phyloP scores from a whole-genome alignment of 92 coral and sea anemone genomes.

The Actinernus sp. region DNA sequence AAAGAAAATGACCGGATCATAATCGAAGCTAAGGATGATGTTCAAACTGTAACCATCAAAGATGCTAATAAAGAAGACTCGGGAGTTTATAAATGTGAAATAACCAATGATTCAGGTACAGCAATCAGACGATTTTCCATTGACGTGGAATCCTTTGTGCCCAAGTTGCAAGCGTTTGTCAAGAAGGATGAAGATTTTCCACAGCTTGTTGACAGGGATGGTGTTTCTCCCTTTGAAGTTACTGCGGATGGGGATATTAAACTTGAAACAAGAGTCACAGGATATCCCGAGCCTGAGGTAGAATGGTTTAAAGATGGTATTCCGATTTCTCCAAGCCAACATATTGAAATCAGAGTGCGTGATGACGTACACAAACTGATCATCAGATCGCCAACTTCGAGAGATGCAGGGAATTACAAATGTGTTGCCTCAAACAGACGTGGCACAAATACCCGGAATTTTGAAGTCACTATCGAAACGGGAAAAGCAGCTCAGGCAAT shows the following conservation, averaged over 20 bases:
- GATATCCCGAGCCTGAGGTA: conserved; percentile 89
- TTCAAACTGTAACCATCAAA: conserved; percentile 76
- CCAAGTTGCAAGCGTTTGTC: conserved; percentile 48
- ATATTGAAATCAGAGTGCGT: conserved; percentile 14
- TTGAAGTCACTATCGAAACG: conserved; percentile 78
- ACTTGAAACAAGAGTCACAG: conserved; percentile 69
- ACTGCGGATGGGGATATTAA: conserved; percentile 74
- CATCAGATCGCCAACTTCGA: conserved; percentile 73
- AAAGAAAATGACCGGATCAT: conserved; percentile 54
- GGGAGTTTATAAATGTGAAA: conserved; percentile 88
- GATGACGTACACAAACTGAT: conserved; percentile 77
- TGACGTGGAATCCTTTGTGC: conserved; percentile 57
- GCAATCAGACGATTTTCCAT: conserved; percentile 74
- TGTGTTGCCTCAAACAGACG: conserved; percentile 86
- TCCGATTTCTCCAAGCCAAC: conserved; percentile 42
- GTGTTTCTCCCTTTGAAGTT: conserved; percentile 66
- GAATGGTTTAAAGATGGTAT: conserved; percentile 92
- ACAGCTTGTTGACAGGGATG: conserved; percentile 64
- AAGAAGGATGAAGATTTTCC: conserved; percentile 57
- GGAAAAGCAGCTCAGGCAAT: conserved; percentile 26
- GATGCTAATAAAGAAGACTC: conserved; percentile 79
- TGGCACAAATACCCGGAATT: conserved; percentile 82
- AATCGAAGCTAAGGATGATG: conserved; percentile 65
- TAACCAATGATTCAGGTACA: conserved; percentile 71
- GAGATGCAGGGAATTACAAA: conserved; percentile 85